Evolutionary conservation across 2,888 invertebrate genomes (phyloP).

Genomic region (Drepana falcataria): DNA sequence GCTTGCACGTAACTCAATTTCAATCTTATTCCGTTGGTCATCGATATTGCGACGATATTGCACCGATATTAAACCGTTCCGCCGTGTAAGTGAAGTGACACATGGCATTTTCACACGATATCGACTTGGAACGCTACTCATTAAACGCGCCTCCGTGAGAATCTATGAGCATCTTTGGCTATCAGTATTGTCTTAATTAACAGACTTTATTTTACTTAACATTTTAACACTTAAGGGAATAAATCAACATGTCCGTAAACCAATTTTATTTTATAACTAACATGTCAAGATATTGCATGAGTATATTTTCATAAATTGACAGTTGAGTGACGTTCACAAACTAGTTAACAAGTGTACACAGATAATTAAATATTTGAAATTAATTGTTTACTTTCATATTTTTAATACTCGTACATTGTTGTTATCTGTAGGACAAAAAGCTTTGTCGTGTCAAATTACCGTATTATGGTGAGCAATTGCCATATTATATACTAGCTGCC

Average conservation of each 20-base stretch:
- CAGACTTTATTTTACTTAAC: background rate
- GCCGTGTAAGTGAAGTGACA: slow-evolving; percentile 6
- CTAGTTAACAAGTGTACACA: background rate
- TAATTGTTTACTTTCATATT: background rate
- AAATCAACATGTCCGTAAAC: background rate
- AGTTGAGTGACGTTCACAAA: background rate
- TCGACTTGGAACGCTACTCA: background rate
- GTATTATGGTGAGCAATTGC: too few species aligned
- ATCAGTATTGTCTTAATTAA: background rate
- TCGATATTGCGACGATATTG: slow-evolving; percentile 20
- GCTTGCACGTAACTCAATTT: slow-evolving; percentile 41
- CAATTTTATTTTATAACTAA: background rate
- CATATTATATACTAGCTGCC: too few species aligned
- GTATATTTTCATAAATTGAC: background rate
- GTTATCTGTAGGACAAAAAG: background rate
- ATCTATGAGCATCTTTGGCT: background rate
- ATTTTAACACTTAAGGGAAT: background rate
- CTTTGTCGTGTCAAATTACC: too few species aligned
- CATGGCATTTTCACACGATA: slow-evolving; percentile 8
- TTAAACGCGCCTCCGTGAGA: background rate
- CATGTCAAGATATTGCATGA: background rate
- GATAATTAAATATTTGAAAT: background rate
- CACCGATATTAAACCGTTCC: slow-evolving; percentile 21
- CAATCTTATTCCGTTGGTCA: slow-evolving; percentile 29
- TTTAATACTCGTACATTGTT: background rate